Percentiles rank a stretch among this genome's conserved stretches.
Evolutionary conservation across 2,797 vertebrate genomes (phyloP).

Genomic region (Dendrocincla tyrannina): DNA sequence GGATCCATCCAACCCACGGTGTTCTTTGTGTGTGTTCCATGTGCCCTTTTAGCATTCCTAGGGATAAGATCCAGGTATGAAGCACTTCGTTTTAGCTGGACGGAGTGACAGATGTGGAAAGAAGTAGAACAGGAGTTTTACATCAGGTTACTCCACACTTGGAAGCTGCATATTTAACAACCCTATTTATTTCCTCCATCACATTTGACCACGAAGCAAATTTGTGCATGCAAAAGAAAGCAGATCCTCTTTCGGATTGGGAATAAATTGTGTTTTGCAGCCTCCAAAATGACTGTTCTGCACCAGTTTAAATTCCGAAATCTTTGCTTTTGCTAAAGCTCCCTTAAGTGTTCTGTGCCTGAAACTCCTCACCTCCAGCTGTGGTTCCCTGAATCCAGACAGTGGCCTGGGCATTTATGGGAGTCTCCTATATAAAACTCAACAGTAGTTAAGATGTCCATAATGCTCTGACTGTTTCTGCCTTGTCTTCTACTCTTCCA

Average conservation of each 20-base stretch:
- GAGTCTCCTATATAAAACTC: not conserved
- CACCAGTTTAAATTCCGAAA: not conserved
- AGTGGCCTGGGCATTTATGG: not conserved
- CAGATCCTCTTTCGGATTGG: not conserved
- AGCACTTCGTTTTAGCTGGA: not conserved
- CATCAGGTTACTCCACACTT: not conserved
- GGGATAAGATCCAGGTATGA: not conserved
- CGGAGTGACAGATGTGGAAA: not conserved
- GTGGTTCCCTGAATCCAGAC: not conserved
- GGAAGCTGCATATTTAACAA: not conserved
- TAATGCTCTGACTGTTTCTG: not conserved
- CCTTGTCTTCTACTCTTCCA: not conserved
- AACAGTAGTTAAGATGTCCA: not conserved
- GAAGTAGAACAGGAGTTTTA: not conserved
- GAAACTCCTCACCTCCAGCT: not conserved
- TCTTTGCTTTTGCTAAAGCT: not conserved
- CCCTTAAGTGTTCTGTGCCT: not conserved
- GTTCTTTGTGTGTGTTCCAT: not conserved
- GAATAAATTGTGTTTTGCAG: not conserved
- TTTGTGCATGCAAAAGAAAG: not conserved
- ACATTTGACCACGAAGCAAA: not conserved
- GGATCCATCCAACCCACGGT: not conserved
- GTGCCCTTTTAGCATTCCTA: not conserved
- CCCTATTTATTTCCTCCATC: accelerated
- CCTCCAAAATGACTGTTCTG: not conserved